Evolutionary conservation across 2,888 invertebrate species (phyloP).

Genomic region (Tuta absoluta): DNA sequence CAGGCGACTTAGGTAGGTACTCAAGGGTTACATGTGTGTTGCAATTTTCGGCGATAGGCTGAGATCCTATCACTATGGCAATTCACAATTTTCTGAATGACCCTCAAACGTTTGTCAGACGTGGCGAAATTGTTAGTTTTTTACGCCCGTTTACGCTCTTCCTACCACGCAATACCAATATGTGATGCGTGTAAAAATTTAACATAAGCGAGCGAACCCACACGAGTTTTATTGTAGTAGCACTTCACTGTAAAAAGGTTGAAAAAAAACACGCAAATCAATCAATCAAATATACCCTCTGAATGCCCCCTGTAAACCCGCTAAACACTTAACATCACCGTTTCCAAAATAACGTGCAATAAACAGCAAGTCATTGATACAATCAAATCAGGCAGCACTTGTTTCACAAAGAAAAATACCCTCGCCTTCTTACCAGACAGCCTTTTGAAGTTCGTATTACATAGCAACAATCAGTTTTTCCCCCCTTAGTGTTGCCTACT

Average conservation of each 20-base stretch:
- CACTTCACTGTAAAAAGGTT: not conserved
- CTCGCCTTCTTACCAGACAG: not conserved
- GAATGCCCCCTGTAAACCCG: not conserved
- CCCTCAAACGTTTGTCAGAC: no score
- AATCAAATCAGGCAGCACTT: slow-evolving; percentile 6
- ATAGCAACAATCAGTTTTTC: not conserved
- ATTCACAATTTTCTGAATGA: no score
- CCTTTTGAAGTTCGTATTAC: slow-evolving; percentile 6
- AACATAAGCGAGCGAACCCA: not conserved
- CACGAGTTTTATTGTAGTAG: not conserved
- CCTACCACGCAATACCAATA: no score
- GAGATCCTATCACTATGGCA: no score
- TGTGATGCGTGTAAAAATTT: no score
- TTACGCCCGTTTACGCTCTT: no score
- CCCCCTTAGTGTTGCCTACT: not conserved
- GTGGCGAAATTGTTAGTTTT: no score
- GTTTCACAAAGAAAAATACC: not conserved
- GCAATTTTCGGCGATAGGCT: no score
- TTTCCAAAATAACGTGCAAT: not conserved
- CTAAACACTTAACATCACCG: not conserved
- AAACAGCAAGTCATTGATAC: slow-evolving; percentile 3
- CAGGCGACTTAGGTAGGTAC: no score
- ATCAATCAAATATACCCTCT: not conserved
- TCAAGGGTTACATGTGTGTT: no score
- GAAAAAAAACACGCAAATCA: not conserved